Evolutionary conservation across 1,140 invertebrate species (phyloP).

Genomic region (Cotesia chilonis): DNA sequence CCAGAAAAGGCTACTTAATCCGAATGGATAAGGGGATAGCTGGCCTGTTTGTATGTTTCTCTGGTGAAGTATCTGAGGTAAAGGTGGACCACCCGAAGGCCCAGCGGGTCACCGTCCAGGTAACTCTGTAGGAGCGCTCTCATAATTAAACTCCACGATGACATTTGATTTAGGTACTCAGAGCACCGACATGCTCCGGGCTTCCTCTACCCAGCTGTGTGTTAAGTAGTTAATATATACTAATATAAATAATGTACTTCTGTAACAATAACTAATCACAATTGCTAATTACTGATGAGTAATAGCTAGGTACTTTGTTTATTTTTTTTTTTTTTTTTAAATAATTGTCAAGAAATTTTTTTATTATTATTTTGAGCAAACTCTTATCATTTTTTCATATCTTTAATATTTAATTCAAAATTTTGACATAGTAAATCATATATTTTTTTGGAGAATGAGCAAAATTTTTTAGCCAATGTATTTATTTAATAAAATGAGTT

Average conservation of each 20-base stretch:
- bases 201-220: slow-evolving; percentile 12
- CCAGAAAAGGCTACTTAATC: slow-evolving; percentile 34
- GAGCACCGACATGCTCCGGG: slow-evolving; percentile 27
- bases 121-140: slow-evolving; percentile 43
- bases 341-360: too few species aligned
- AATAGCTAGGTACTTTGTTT: too few species aligned
- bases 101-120: slow-evolving; percentile 38
- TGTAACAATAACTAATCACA: not conserved
- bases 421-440: too few species aligned
- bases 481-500: too few species aligned
- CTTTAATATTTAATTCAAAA: too few species aligned
- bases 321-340: too few species aligned
- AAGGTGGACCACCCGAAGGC: slow-evolving; percentile 51
- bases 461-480: too few species aligned
- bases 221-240: not conserved
- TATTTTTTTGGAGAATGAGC: too few species aligned
- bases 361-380: too few species aligned
- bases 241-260: not conserved
- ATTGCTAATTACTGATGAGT: too few species aligned
- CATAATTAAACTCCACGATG: slow-evolving; percentile 56
- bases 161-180: slow-evolving; percentile 56
- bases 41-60: too few species aligned
- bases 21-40: slow-evolving; percentile 23
- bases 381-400: too few species aligned
- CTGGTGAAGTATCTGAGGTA: slow-evolving; percentile 10